Conservation (phyloP, 2,888 invertebrate species). For the Argynnis bischoffii region DNA sequence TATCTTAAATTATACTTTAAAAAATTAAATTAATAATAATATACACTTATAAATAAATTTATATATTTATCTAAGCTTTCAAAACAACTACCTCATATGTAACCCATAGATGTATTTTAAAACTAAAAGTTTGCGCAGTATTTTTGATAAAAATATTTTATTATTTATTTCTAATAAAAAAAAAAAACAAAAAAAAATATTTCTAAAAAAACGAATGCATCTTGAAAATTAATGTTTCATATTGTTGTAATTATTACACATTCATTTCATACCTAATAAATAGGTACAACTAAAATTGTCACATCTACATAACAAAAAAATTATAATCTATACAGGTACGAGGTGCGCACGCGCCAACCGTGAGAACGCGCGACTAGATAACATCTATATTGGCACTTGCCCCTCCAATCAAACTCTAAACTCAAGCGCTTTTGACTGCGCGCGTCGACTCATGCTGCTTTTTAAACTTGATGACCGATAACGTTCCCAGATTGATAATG, state of each 20-base stretch:
- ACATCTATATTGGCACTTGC: slow-evolving; percentile 62
- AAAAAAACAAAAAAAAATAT: too few relatives aligned
- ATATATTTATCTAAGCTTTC: too few relatives aligned
- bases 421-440: slow-evolving; percentile 48
- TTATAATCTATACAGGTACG: slow-evolving; percentile 41
- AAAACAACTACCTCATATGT: too few relatives aligned
- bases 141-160: too few relatives aligned
- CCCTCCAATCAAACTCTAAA: slow-evolving; percentile 50
- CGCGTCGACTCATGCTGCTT: slow-evolving; percentile 38
- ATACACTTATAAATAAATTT: too few relatives aligned
- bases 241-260: background rate
- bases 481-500: slow-evolving; percentile 19
- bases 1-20: too few relatives aligned
- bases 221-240: too few relatives aligned
- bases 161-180: too few relatives aligned
- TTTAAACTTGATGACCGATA: slow-evolving; percentile 32
- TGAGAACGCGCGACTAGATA: slow-evolving; percentile 60
- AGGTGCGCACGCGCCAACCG: slow-evolving; percentile 52
- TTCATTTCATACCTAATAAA: background rate
- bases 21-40: too few relatives aligned
- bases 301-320: slow-evolving; percentile 4
- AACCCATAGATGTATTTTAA: too few relatives aligned
- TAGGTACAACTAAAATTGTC: background rate
- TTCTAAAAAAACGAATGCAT: too few relatives aligned
- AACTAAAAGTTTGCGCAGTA: too few relatives aligned